Evolutionary conservation across 2,113 vertebrate species (phyloP).

Genomic region (Alexandromys fortis): DNA sequence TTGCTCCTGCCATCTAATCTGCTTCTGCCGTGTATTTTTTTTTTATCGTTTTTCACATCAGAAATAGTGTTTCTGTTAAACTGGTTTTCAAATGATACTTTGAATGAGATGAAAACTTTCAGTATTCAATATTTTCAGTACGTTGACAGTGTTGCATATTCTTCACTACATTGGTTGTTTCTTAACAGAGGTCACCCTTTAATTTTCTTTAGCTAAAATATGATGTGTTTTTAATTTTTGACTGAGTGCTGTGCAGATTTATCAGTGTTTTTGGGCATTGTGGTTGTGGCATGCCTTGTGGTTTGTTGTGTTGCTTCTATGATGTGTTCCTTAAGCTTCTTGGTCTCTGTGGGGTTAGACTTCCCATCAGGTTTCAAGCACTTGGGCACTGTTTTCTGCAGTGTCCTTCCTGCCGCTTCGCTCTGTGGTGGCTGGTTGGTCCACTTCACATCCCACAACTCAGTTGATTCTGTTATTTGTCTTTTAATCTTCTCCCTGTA

Average conservation of each 20-base stretch:
- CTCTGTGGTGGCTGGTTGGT: neutral
- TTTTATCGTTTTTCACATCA: neutral
- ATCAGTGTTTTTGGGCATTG: neutral
- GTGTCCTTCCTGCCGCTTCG: neutral
- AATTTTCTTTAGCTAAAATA: neutral
- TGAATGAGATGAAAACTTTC: neutral
- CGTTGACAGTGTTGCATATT: neutral
- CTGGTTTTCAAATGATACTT: neutral
- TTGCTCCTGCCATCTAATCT: no score
- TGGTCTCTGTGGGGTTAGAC: neutral
- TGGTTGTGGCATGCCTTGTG: neutral
- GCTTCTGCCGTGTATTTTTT: no score
- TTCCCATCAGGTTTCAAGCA: neutral
- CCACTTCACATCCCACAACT: neutral
- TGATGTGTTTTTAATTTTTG: neutral
- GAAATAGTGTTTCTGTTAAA: neutral
- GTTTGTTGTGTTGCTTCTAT: neutral
- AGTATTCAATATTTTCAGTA: neutral
- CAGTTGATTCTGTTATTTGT: neutral
- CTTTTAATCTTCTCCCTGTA: neutral
- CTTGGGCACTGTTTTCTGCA: neutral
- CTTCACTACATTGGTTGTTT: neutral
- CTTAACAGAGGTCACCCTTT: neutral
- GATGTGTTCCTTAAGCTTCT: neutral
- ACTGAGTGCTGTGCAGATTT: neutral